phyloP scores from a whole-genome alignment of 2,113 vertebrate genomes.

The Merops nubicus region DNA sequence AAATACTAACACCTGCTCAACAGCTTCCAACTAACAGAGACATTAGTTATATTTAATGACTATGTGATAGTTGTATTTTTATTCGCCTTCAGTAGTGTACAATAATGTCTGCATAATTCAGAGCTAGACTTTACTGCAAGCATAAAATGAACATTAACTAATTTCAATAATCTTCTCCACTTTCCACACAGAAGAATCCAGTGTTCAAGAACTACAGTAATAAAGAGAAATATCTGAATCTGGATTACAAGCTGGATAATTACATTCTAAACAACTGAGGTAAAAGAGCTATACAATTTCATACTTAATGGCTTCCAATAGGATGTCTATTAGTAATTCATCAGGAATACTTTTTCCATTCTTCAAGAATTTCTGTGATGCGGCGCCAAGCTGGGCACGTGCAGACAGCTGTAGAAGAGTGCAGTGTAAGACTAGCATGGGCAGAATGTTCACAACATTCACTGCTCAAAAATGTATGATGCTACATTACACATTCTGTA shows the following conservation, averaged over 20 bases:
- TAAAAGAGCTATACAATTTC: constrained; percentile 1
- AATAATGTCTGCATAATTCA: not conserved
- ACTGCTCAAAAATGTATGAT: not conserved
- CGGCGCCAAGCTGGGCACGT: constrained; percentile 77
- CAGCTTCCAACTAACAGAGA: not conserved
- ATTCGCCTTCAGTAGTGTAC: not conserved
- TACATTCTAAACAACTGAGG: not conserved
- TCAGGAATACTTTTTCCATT: constrained; percentile 81
- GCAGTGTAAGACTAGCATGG: not conserved
- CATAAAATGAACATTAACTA: not conserved
- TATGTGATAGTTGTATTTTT: not conserved
- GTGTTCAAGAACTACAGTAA: not conserved
- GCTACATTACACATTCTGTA: not conserved
- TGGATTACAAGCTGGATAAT: not conserved
- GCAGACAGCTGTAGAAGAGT: constrained; percentile 73
- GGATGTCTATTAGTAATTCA: constrained; percentile 81
- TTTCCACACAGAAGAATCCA: not conserved
- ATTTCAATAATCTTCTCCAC: not conserved
- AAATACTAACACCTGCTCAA: not conserved
- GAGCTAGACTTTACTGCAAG: not conserved
- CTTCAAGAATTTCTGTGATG: constrained; percentile 77
- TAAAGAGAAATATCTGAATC: not conserved
- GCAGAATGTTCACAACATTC: not conserved
- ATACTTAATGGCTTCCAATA: constrained; percentile 87
- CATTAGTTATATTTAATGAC: not conserved